phyloP scores from a whole-genome alignment of 2,888 invertebrate genomes.

The Eubasilissa splendida region DNA sequence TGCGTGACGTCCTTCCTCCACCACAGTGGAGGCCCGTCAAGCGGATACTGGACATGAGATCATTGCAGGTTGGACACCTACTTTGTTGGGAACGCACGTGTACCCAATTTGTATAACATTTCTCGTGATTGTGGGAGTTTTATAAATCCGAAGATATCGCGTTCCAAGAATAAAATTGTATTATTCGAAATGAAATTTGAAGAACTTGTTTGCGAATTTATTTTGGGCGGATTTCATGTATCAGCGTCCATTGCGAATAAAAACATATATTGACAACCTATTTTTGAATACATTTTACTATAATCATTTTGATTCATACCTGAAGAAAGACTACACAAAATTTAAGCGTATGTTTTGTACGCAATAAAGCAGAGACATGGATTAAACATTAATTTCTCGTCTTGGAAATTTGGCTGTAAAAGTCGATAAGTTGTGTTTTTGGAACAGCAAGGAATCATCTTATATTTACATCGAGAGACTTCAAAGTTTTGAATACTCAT shows the following conservation, averaged over 20 bases:
- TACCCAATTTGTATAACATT: background rate
- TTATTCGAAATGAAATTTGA: constrained; percentile 11
- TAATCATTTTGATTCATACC: too few relatives aligned
- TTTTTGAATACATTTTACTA: too few relatives aligned
- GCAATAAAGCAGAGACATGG: too few relatives aligned
- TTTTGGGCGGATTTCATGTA: background rate
- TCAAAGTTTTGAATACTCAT: too few relatives aligned
- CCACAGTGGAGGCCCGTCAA: background rate
- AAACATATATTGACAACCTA: too few relatives aligned
- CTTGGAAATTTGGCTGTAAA: too few relatives aligned
- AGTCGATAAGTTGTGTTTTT: too few relatives aligned
- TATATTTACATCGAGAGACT: too few relatives aligned
- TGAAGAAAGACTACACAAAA: too few relatives aligned
- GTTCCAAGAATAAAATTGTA: background rate
- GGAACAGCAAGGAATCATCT: too few relatives aligned
- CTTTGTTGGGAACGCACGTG: background rate
- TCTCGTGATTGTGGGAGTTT: background rate
- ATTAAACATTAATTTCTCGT: too few relatives aligned
- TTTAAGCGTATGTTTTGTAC: too few relatives aligned
- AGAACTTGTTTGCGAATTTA: constrained; percentile 7
- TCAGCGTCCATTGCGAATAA: background rate
- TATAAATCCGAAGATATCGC: background rate
- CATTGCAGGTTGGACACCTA: constrained; percentile 9
- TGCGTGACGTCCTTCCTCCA: background rate
- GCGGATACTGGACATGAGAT: constrained; percentile 7